phyloP scores from a whole-genome alignment of 2,797 vertebrate genomes.

The Gobionotothen gibberifrons region DNA sequence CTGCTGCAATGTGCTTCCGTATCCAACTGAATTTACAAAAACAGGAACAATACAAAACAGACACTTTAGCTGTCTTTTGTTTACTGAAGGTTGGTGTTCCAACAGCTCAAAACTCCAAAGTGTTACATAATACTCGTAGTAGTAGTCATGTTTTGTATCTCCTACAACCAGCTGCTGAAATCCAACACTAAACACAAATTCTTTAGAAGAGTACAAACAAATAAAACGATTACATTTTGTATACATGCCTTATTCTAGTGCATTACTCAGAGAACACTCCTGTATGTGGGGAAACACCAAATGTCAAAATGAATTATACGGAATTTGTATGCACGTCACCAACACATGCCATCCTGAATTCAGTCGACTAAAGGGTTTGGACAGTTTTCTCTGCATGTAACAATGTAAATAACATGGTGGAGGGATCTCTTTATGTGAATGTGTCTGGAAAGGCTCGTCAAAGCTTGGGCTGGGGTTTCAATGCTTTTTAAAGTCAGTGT shows the following conservation, averaged over 20 bases:
- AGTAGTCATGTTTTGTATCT: conserved; percentile 22
- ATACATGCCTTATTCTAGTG: background rate
- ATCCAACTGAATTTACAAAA: background rate
- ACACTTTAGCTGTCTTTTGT: background rate
- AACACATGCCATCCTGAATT: background rate
- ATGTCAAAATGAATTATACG: accelerated
- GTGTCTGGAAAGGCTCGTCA: background rate
- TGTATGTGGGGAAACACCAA: background rate
- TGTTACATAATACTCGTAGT: background rate
- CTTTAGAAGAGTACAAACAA: background rate
- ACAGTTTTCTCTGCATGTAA: background rate
- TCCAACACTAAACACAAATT: background rate
- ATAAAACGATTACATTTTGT: background rate
- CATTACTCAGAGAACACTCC: background rate
- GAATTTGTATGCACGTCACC: conserved; percentile 11
- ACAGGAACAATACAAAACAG: background rate
- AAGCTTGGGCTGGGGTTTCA: conserved; percentile 7
- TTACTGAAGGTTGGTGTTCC: background rate
- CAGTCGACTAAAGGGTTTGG: background rate
- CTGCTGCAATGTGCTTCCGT: background rate
- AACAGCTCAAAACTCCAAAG: background rate
- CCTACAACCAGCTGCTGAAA: conserved; percentile 19
- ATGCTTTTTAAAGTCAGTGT: conserved; percentile 5
- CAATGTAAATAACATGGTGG: conserved; percentile 29
- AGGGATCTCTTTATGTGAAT: conserved; percentile 4